A percentile compares a stretch with the other conserved stretches of the same genome.
phyloP scores from a whole-genome alignment of 2,888 invertebrate species.

The Euplexia lucipara region DNA sequence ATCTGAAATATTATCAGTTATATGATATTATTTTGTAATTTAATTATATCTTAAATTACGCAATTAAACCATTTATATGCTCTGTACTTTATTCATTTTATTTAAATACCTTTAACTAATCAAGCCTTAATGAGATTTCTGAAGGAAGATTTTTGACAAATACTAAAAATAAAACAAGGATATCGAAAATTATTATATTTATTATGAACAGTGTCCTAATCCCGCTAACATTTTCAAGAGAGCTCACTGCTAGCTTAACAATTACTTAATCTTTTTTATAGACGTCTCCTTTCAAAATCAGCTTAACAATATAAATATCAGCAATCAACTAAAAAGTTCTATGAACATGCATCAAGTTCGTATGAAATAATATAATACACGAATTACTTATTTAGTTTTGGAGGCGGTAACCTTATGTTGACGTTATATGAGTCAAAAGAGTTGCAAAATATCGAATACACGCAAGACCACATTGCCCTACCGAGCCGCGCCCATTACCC shows the following conservation, averaged over 20 bases:
- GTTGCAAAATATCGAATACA: conserved; percentile 16
- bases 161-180: conserved; percentile 43
- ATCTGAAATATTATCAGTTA: conserved; percentile 65
- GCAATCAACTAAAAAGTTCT: conserved; percentile 53
- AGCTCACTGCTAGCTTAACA: conserved; percentile 64
- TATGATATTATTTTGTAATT: conserved; percentile 65
- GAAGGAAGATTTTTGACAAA: neutral
- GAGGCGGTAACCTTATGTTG: conserved; percentile 68
- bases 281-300: conserved; percentile 42
- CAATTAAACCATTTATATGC: conserved; percentile 57
- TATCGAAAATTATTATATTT: conserved; percentile 67
- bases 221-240: conserved; percentile 63
- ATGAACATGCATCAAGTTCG: conserved; percentile 54
- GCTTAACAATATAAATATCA: conserved; percentile 34
- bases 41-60: conserved; percentile 59
- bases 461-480: neutral
- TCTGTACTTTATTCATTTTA: conserved; percentile 27
- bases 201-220: conserved; percentile 69
- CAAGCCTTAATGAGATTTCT: too few relatives aligned
- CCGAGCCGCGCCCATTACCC: neutral
- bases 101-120: conserved; percentile 3
- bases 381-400: conserved; percentile 63
- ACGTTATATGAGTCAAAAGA: conserved; percentile 33
- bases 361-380: conserved; percentile 52
- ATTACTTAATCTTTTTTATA: conserved; percentile 47